Conservation (phyloP, 2,113 vertebrate genomes). For the Ramphastos sulfuratus region DNA sequence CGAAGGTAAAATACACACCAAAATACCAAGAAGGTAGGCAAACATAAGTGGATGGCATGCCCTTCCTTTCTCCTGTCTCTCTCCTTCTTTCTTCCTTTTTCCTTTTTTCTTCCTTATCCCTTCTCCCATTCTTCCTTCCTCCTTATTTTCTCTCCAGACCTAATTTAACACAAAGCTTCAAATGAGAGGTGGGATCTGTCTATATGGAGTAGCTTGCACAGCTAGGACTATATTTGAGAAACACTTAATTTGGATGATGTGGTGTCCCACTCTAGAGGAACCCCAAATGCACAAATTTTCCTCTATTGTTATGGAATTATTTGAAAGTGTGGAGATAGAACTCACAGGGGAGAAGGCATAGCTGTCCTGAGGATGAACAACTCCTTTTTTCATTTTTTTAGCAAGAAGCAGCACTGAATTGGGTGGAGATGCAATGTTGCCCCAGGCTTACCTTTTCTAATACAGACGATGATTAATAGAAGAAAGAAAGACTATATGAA, state of each 20-base stretch:
- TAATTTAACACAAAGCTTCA: neutral
- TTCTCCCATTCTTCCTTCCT: too few relatives aligned
- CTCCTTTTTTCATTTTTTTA: neutral
- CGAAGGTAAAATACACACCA: neutral
- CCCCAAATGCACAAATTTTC: neutral
- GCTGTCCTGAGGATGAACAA: neutral
- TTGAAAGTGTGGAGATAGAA: neutral
- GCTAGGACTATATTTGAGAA: neutral
- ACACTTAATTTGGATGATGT: neutral
- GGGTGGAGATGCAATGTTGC: neutral
- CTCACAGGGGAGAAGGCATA: neutral
- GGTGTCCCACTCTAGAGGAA: neutral
- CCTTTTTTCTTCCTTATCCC: too few relatives aligned
- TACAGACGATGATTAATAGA: neutral
- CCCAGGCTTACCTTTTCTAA: neutral
- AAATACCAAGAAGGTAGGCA: neutral
- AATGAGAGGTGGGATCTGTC: neutral
- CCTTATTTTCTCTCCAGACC: neutral
- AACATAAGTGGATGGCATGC: neutral
- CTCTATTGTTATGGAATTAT: neutral
- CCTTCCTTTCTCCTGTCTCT: neutral
- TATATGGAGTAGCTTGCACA: neutral
- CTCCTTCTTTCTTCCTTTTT: neutral
- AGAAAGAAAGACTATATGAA: neutral
- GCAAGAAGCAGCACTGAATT: neutral